A percentile compares a stretch with the other conserved stretches of the same genome.
These are phyloP conservation scores for Petrocephalus zakoni DNA, from an alignment of 2,113 vertebrate genomes.

Conservation along the genomic window DNA sequence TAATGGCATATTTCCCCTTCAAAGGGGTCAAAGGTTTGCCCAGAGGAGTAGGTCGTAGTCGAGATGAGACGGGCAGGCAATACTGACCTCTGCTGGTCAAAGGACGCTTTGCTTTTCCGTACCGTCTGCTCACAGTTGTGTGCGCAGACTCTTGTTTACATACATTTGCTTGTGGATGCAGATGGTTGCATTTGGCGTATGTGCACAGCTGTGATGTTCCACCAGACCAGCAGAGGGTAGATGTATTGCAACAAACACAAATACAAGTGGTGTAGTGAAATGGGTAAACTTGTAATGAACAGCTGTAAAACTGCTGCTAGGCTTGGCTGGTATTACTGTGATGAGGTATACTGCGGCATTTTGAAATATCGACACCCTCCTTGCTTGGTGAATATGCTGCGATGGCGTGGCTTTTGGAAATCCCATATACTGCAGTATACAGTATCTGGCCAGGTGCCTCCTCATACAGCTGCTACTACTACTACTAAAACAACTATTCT, in stretches of 20 bases:
- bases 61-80: too few relatives aligned
- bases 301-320: not conserved
- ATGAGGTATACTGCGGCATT: not conserved
- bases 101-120: not conserved
- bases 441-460: too few relatives aligned
- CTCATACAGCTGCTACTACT: not conserved
- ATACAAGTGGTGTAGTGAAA: too few relatives aligned
- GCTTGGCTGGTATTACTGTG: not conserved
- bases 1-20: not conserved
- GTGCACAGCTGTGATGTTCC: not conserved
- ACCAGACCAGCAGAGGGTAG: not conserved
- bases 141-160: not conserved
- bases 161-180: not conserved
- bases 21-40: not conserved
- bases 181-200: not conserved
- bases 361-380: not conserved
- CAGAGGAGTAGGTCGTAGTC: not conserved
- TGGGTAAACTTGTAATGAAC: not conserved
- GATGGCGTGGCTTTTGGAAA: not conserved
- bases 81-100: conserved; percentile 19
- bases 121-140: not conserved
- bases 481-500: not conserved
- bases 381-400: not conserved
- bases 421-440: not conserved
- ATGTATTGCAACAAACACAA: too few relatives aligned